Evolutionary conservation across 2,113 vertebrate species (phyloP), one percentile per base, ranked within the genome.

Genomic region (Dunckerocampus dactyliophorus): DNA sequence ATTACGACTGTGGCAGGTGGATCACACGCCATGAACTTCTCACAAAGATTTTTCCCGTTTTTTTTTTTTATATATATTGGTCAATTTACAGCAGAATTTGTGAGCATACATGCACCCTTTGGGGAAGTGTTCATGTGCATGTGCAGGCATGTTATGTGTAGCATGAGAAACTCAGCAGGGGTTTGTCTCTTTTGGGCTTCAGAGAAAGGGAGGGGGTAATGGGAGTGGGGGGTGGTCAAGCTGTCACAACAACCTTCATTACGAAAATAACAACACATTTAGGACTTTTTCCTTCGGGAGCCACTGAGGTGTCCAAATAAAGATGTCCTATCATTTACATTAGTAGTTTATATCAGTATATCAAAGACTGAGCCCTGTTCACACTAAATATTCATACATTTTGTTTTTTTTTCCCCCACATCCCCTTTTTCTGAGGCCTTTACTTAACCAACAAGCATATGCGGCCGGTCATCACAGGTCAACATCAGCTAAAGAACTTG

Each of bases 211-310:
- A 52, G 64, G 46, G 50, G 19, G 60, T 39, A 39, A 9, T 39
- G 10, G 37, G 10, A 39, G 20, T 6, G 34, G 6, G 49, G 59
- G 52, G 63, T 63, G 71, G 59, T 20, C 67, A 85, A 84, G 84
- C 84, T 88, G 82, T 87, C 75, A 85, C 82, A 85, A 88, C 84
- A 87, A 87, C 84, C 75, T 83, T 85, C 69, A 80, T 72, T 85
- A 79, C 61, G 82, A 64, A 78, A 82, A 79, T 67, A 81, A 77
- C 76, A 80, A 68, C 72, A 71, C 61, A 74, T 74, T 65, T 62
- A 67, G 52, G 68, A 49, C 54, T 61, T 65, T 60, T 79, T 53
- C 75, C 56, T 77, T 59, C 47, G 72, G 68, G 61, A 74, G 72
- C 67, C 74, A 53, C 62, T 54, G 65, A 76, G 69, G 70, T 64